Conservation (phyloP, 2,797 vertebrate genomes). For the Melanotaenia trifasciata region DNA sequence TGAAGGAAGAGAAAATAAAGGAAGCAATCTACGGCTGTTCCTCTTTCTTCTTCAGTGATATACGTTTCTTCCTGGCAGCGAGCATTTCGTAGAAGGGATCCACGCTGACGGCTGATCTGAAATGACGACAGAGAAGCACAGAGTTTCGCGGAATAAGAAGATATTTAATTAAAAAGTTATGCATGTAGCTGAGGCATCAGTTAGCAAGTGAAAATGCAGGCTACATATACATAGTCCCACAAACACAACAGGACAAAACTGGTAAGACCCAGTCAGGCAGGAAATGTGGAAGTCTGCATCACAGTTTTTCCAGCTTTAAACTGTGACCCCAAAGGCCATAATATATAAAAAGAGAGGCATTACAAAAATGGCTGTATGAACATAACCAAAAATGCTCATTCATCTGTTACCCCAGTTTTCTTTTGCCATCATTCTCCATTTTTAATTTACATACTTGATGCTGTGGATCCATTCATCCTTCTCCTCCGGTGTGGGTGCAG, state of each 20-base stretch:
- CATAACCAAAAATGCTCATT: no score
- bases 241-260: neutral
- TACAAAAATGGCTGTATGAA: neutral
- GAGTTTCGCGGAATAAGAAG: neutral
- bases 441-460: slow-evolving; percentile 86
- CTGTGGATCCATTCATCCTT: slow-evolving; percentile 97
- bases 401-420: neutral
- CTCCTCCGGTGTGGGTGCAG: slow-evolving; percentile 92
- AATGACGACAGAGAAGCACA: slow-evolving; percentile 23
- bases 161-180: neutral
- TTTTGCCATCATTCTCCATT: neutral
- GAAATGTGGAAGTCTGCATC: no score
- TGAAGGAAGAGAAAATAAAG: slow-evolving; percentile 15
- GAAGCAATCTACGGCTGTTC: slow-evolving; percentile 80
- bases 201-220: neutral
- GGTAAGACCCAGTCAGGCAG: neutral
- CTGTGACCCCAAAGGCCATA: no score
- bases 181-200: neutral
- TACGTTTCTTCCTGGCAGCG: slow-evolving; percentile 93
- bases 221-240: neutral
- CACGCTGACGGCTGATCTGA: slow-evolving; percentile 92
- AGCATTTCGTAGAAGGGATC: slow-evolving; percentile 97
- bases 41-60: slow-evolving; percentile 95
- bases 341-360: no score
- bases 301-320: no score